phyloP scores from a whole-genome alignment of 2,888 invertebrate genomes.

The Colostygia pectinataria region DNA sequence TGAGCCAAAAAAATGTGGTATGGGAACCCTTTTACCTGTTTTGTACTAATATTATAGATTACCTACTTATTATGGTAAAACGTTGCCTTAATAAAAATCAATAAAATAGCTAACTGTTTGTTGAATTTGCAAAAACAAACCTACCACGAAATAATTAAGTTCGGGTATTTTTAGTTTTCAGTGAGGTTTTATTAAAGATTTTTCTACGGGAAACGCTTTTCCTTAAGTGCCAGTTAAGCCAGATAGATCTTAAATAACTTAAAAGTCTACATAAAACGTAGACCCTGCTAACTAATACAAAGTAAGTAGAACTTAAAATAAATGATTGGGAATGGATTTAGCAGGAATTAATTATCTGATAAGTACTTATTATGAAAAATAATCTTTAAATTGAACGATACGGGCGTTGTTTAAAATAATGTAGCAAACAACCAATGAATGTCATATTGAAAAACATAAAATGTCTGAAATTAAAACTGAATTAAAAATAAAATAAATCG shows the following conservation, averaged over 20 bases:
- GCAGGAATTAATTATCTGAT: conserved; percentile 29
- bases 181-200: too few species aligned
- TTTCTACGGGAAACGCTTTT: too few species aligned
- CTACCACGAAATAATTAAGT: too few species aligned
- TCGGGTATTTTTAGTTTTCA: too few species aligned
- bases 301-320: conserved; percentile 52
- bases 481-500: conserved; percentile 2
- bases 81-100: too few species aligned
- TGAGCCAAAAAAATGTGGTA: too few species aligned
- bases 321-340: conserved; percentile 46
- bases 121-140: too few species aligned
- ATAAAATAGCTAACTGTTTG: too few species aligned
- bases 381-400: conserved; percentile 11
- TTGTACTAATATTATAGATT: too few species aligned
- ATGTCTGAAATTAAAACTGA: conserved; percentile 7
- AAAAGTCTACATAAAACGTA: conserved; percentile 80
- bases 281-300: conserved; percentile 66
- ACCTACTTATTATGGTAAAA: too few species aligned
- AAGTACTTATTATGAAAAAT: conserved; percentile 9
- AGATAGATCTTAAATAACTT: conserved; percentile 67
- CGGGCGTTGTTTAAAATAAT: conserved; percentile 1
- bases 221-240: conserved; percentile 40
- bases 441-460: conserved; percentile 2
- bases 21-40: too few species aligned
- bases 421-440: neutral